phyloP scores from a whole-genome alignment of 2,888 invertebrate genomes.

The Sesia bembeciformis region DNA sequence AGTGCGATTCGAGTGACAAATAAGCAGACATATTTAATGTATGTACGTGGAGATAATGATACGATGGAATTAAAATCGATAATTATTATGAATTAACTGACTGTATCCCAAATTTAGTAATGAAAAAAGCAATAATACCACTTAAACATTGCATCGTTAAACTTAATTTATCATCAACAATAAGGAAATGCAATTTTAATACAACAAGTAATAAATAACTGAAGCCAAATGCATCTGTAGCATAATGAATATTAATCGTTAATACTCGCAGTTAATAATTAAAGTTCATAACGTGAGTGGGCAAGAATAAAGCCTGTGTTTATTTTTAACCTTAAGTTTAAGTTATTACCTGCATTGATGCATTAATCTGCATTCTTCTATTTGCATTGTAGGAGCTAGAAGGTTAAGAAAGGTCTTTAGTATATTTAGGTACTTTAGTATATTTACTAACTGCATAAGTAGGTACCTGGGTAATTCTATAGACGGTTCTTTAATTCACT shows the following conservation, averaged over 20 bases:
- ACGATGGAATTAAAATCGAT: too few species aligned
- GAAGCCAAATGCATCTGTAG: not conserved
- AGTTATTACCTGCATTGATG: too few species aligned
- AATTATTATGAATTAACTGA: constrained; percentile 4
- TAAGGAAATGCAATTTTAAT: constrained; percentile 5
- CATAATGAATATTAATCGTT: constrained; percentile 6
- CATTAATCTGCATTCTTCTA: too few species aligned
- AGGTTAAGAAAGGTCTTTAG: too few species aligned
- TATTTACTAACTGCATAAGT: too few species aligned
- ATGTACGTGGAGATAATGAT: too few species aligned
- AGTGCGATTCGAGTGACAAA: too few species aligned
- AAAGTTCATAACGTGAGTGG: constrained; percentile 9
- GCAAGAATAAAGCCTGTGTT: not conserved
- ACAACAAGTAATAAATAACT: constrained; percentile 3
- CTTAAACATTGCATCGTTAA: constrained; percentile 1
- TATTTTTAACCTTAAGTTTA: not conserved
- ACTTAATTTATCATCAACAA: constrained; percentile 6
- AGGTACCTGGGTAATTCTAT: too few species aligned
- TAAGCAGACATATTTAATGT: too few species aligned
- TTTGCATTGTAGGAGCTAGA: too few species aligned
- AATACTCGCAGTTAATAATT: constrained; percentile 20
- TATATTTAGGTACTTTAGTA: too few species aligned
- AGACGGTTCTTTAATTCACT: too few species aligned
- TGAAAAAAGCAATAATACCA: not conserved
- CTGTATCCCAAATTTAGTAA: not conserved